These are phyloP conservation scores for Brachionus manjavacas DNA, from an alignment of 1,140 invertebrate genomes.

Conservation along the genomic window DNA sequence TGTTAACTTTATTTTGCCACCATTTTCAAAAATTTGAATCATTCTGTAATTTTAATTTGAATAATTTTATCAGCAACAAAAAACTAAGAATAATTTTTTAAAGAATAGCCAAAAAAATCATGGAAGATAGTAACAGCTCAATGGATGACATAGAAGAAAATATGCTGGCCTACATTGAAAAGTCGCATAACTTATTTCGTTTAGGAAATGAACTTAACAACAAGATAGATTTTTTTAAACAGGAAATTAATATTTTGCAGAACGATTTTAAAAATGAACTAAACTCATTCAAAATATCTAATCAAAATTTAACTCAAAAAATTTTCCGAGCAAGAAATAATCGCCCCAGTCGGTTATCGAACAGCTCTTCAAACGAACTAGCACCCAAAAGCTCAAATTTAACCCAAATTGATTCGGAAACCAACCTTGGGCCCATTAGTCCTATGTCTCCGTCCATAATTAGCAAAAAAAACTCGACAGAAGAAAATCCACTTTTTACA, in stretches of 20 bases:
- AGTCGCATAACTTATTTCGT: background rate
- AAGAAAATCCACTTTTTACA: background rate
- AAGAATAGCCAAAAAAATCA: background rate
- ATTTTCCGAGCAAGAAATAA: background rate
- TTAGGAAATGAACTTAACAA: slow-evolving; percentile 6
- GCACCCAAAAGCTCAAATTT: background rate
- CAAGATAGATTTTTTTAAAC: background rate
- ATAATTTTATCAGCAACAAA: background rate
- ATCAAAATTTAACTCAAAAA: background rate
- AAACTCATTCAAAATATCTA: background rate
- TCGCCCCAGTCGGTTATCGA: background rate
- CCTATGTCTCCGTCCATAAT: background rate
- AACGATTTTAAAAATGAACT: background rate
- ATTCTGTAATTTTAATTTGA: too few relatives aligned
- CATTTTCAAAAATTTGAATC: background rate
- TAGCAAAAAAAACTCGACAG: background rate
- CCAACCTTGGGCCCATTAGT: background rate
- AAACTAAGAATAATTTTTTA: background rate
- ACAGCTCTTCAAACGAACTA: background rate
- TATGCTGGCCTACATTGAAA: background rate
- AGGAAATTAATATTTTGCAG: background rate
- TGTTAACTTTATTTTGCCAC: background rate
- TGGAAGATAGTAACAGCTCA: background rate
- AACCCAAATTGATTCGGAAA: background rate
- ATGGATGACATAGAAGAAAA: background rate